A percentile compares a stretch with the other conserved stretches of the same genome.
Conservation (phyloP, 2,888 invertebrate genomes). For the Temnothorax ravouxi region DNA sequence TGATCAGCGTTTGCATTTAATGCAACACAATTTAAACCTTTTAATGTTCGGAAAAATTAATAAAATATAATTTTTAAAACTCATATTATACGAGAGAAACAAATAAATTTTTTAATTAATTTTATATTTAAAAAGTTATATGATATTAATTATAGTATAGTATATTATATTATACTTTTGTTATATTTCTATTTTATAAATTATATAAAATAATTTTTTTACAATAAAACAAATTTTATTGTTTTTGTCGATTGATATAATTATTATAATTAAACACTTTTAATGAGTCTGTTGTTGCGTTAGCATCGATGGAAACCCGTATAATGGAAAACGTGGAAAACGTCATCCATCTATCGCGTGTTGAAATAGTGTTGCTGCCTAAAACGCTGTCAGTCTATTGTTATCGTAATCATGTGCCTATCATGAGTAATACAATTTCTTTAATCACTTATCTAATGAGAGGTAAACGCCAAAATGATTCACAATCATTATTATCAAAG, state of each 20-base stretch:
- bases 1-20: constrained; percentile 4
- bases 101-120: background rate
- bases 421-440: constrained; percentile 4
- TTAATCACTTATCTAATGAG: background rate
- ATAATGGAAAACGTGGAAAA: constrained; percentile 37
- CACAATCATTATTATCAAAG: background rate
- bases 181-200: background rate
- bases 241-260: background rate
- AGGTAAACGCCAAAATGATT: background rate
- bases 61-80: background rate
- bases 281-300: constrained; percentile 69
- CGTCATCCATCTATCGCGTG: constrained; percentile 24
- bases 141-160: background rate
- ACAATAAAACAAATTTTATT: background rate
- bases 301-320: constrained; percentile 16
- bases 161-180: background rate
- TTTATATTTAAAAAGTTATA: background rate
- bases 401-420: background rate
- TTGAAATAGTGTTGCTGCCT: background rate
- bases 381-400: background rate
- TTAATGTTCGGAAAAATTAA: background rate
- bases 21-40: background rate
- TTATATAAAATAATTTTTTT: background rate
- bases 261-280: constrained; percentile 58
- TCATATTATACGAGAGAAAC: background rate